Evolutionary conservation across 2,888 invertebrate species (phyloP).

Genomic region (Heteromyza rotundicornis): DNA sequence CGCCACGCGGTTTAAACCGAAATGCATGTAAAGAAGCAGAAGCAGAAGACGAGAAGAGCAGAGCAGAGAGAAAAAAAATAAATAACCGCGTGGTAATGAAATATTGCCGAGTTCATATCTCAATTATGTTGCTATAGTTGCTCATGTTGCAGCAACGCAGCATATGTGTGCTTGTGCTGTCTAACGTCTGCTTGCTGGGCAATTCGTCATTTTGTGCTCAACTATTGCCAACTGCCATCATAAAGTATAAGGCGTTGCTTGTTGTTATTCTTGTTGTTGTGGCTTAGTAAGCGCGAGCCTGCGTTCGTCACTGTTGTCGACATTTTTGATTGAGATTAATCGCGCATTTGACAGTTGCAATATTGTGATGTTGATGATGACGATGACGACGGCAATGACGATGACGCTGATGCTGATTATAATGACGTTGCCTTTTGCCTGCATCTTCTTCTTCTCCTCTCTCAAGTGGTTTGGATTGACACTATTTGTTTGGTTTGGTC

Average conservation of each 20-base stretch:
- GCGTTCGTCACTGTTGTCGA: constrained; percentile 33
- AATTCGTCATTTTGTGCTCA: constrained; percentile 25
- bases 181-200: background rate
- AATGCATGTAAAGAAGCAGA: no score
- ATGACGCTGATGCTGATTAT: background rate
- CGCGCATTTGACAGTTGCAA: constrained; percentile 48
- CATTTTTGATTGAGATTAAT: constrained; percentile 57
- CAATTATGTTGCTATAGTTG: constrained; percentile 46
- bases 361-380: background rate
- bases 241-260: constrained; percentile 4
- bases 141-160: constrained; percentile 24
- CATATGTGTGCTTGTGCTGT: background rate
- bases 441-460: background rate
- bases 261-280: constrained; percentile 20
- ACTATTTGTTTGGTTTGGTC: background rate
- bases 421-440: background rate
- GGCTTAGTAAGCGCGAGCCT: constrained; percentile 2
- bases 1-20: no score
- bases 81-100: constrained; percentile 45
- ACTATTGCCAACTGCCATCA: background rate
- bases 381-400: background rate
- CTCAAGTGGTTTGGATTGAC: background rate
- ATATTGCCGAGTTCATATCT: constrained; percentile 59
- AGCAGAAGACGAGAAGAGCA: no score
- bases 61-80: background rate